phyloP scores from a whole-genome alignment of 1,140 invertebrate genomes.

The Aphelinus certus region DNA sequence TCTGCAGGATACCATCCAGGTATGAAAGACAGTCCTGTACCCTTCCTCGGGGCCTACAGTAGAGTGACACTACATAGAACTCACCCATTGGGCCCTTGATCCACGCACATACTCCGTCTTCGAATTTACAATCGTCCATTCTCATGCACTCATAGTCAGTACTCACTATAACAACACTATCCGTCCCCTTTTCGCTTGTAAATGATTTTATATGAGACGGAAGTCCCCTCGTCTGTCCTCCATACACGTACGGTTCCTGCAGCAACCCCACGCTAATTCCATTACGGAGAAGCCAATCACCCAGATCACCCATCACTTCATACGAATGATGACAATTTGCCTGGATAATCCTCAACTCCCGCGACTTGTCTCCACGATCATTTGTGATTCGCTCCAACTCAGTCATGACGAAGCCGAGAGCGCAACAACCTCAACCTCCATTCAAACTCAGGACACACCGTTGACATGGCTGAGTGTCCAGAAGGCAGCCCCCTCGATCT shows the following conservation, averaged over 20 bases:
- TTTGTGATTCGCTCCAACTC: too few relatives aligned
- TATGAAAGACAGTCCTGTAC: conserved; percentile 20
- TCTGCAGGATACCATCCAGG: conserved; percentile 12
- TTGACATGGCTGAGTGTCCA: background rate
- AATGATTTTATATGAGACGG: background rate
- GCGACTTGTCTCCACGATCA: background rate
- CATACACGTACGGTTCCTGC: conserved; percentile 4
- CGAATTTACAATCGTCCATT: conserved; percentile 41
- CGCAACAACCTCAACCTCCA: background rate
- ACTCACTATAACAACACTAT: background rate
- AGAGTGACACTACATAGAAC: conserved; percentile 29
- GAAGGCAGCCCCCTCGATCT: background rate
- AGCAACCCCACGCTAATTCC: background rate
- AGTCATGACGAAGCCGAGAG: background rate
- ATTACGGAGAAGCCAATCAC: background rate
- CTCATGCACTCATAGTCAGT: conserved; percentile 12
- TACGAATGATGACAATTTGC: background rate
- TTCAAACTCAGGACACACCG: background rate
- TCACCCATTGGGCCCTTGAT: conserved; percentile 25
- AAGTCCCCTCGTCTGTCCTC: background rate
- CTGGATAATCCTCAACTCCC: background rate
- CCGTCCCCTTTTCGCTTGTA: background rate
- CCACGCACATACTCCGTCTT: conserved; percentile 34
- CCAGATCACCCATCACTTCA: background rate
- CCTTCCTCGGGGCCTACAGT: conserved; percentile 21